A percentile compares a stretch with the other conserved stretches of the same genome.
phyloP scores from a whole-genome alignment of 1,140 invertebrate genomes.

The Luehdorfia chinensis region DNA sequence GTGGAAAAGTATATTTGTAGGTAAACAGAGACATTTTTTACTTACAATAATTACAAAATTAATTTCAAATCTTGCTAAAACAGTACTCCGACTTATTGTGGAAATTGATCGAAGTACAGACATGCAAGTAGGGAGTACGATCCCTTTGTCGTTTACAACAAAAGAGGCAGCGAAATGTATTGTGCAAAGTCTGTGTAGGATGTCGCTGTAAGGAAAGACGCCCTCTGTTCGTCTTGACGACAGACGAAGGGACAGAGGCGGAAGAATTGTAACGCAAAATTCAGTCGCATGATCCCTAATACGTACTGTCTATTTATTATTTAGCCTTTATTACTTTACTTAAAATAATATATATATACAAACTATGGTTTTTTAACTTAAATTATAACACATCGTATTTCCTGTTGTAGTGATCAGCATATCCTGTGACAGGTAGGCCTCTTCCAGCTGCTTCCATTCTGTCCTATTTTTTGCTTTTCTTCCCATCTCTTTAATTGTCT shows the following conservation, averaged over 20 bases:
- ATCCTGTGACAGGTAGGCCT: too few relatives aligned
- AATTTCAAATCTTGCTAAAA: background rate
- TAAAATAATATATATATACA: too few relatives aligned
- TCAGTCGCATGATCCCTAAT: background rate
- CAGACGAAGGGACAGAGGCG: background rate
- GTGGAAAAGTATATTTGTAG: too few relatives aligned
- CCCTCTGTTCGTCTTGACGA: constrained; percentile 1
- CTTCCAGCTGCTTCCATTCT: too few relatives aligned
- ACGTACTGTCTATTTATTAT: constrained; percentile 5
- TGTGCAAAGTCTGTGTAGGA: constrained; percentile 11
- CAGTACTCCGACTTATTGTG: constrained; percentile 6
- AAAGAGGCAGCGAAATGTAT: constrained; percentile 12
- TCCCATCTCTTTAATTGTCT: too few relatives aligned
- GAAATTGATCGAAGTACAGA: constrained; percentile 10
- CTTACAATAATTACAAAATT: too few relatives aligned
- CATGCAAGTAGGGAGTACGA: constrained; percentile 7
- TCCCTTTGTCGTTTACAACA: constrained; percentile 14
- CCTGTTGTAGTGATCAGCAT: too few relatives aligned
- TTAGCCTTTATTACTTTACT: constrained; percentile 1
- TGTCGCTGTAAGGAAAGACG: constrained; percentile 2
- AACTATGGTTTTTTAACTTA: too few relatives aligned
- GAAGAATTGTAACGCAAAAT: background rate
- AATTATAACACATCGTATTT: too few relatives aligned
- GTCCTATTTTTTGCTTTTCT: too few relatives aligned
- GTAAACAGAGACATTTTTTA: too few relatives aligned